Base-by-base conservation (phyloP, 30 jellyfish, hydroid and myxozoan species). In the Cassiopea andromeda region DNA sequence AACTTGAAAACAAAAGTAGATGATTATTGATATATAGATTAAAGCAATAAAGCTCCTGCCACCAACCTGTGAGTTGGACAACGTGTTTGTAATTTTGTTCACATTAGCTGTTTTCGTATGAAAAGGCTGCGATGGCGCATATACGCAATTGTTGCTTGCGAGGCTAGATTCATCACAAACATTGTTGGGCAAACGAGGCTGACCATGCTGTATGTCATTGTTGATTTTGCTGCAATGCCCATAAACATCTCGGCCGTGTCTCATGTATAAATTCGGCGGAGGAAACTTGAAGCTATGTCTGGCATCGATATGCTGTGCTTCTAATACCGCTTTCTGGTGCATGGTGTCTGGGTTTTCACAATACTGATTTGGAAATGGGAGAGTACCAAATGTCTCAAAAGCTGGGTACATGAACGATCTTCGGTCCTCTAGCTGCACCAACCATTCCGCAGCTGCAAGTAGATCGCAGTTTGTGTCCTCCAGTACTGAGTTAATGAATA, bases 371-470 rank as follows among this genome's bases (percentile, higher is more conserved):
- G 60, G 9, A 10, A 64, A 44, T 17, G 94, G 94, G 15, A 87
- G 38, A 6, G 90, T 68, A 13, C 81, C 85, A 60, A 87, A 70
- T 12, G 94, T 44, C 58, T 87, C 94, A 43, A 77, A 87, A 18
- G 80, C 82, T 2, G 94, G 94, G 75, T 87, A 87, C 94, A 87
- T 87, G 64, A 87, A 87, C 1, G 94, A 70, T 4, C 94, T 81
- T 15, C 94, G 85, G 46, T 87, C 94, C 38, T 77, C 94, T 1
- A 87, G 73, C 45, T 87, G 94, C 43, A 87, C 94, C 44, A 87
- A 75, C 94, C 94, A 87, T 78, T 87, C 94, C 1, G 90, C 94
- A 44, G 94, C 94, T 14, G 94, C 89, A 17, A 87, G 85, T 3
- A 87, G 78, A 17, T 87, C 94, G 8, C 90, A 83, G 44, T 82